These are phyloP conservation scores for Hormaphis cornu DNA, from an alignment of 1,140 invertebrate species.

Conservation along the genomic window DNA sequence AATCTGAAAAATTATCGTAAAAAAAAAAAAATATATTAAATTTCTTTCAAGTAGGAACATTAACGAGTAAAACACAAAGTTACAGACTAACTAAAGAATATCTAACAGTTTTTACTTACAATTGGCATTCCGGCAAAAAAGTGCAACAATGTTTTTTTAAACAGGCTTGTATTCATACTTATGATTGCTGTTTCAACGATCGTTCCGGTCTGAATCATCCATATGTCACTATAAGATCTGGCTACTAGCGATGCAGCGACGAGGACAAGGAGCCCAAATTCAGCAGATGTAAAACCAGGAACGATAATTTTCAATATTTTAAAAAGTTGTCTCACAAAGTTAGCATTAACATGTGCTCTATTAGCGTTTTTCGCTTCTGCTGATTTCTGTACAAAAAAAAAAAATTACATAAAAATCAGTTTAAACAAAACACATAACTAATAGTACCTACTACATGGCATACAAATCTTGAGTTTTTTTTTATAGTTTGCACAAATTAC, in stretches of 20 bases:
- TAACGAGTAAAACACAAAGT: background rate
- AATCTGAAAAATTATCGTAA: slow-evolving; percentile 51
- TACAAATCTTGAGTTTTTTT: too few relatives aligned
- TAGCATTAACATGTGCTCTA: slow-evolving; percentile 76
- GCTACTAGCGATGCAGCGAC: slow-evolving; percentile 74
- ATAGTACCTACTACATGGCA: too few relatives aligned
- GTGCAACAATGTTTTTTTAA: slow-evolving; percentile 62
- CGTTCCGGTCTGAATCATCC: slow-evolving; percentile 91
- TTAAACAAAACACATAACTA: too few relatives aligned
- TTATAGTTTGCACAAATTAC: too few relatives aligned
- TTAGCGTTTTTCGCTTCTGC: slow-evolving; percentile 40
- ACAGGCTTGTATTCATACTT: slow-evolving; percentile 66
- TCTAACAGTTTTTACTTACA: slow-evolving; percentile 48
- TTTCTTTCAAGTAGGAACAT: background rate
- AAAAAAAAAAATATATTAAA: background rate
- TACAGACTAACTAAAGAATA: too few relatives aligned
- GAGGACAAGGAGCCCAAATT: slow-evolving; percentile 68
- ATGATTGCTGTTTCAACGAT: slow-evolving; percentile 93
- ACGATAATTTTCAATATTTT: slow-evolving; percentile 73
- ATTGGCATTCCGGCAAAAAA: slow-evolving; percentile 74
- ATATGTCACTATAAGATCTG: slow-evolving; percentile 89
- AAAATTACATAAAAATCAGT: background rate
- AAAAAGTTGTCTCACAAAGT: slow-evolving; percentile 70
- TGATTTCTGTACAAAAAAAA: background rate
- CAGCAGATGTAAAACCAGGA: slow-evolving; percentile 62